phyloP scores from a whole-genome alignment of 53 echinoderm and acorn worm genomes.

The Hippasteria phrygiana region DNA sequence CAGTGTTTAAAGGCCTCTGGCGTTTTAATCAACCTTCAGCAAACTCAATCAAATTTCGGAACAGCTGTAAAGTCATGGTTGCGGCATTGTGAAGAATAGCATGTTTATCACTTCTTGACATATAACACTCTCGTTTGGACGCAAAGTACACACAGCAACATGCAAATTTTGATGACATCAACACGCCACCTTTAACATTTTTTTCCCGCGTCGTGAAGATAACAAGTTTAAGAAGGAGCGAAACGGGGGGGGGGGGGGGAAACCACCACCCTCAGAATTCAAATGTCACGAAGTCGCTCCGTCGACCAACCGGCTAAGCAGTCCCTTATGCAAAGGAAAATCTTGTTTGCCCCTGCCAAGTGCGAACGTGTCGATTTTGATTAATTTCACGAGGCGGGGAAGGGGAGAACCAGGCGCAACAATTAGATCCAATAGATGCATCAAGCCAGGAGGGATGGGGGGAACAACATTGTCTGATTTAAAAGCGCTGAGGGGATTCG shows the following conservation, averaged over 20 bases:
- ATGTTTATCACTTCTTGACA: not conserved
- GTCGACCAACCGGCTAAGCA: not conserved
- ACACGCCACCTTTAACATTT: conserved; percentile 2
- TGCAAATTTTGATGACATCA: not conserved
- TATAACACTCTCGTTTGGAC: not conserved
- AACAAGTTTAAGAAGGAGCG: not conserved
- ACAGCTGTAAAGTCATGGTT: too few species aligned
- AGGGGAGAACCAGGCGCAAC: not conserved
- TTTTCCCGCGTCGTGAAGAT: not conserved
- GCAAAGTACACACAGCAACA: not conserved
- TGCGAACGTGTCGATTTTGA: conserved; percentile 34
- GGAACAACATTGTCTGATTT: conserved; percentile 11
- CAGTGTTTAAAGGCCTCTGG: too few species aligned
- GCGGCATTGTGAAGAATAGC: not conserved
- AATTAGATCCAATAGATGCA: conserved; percentile 33
- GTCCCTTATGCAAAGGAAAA: conserved; percentile 32
- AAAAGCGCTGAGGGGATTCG: not conserved
- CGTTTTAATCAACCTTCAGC: too few species aligned
- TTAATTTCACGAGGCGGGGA: conserved; percentile 30
- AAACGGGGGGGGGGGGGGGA: not conserved
- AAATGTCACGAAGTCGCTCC: conserved; percentile 52
- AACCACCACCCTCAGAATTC: conserved; percentile 9
- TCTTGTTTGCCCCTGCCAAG: conserved; percentile 35
- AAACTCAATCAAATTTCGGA: too few species aligned
- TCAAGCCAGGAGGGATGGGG: not conserved